Conservation (phyloP, 2,797 vertebrate genomes). For the Tarsius wallacei region DNA sequence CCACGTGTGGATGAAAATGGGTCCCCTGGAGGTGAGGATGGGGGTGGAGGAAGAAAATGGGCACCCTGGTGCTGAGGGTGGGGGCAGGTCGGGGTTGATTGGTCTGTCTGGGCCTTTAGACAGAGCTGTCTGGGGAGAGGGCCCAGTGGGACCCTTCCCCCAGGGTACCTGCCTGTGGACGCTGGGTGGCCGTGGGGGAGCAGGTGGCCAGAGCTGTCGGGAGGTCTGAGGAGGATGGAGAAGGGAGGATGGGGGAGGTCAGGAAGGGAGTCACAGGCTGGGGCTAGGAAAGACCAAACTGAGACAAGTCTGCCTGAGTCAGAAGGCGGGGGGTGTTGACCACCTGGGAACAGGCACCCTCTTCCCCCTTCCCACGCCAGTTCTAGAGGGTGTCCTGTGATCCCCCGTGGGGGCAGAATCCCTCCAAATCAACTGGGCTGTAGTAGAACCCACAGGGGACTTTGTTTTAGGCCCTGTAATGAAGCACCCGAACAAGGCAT, state of each 20-base stretch:
- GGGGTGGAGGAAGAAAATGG: background rate
- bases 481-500: too few species aligned
- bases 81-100: too few species aligned
- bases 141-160: background rate
- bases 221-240: background rate
- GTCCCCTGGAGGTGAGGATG: background rate
- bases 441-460: background rate
- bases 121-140: background rate
- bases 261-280: fast-evolving
- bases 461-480: background rate
- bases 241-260: background rate
- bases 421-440: background rate
- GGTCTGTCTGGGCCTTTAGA: background rate
- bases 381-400: background rate
- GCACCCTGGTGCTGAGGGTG: background rate
- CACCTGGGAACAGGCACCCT: background rate
- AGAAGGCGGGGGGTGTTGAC: background rate
- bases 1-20: too few species aligned
- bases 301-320: background rate
- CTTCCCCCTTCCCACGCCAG: fast-evolving
- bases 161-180: background rate
- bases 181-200: background rate
- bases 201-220: background rate
- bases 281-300: background rate
- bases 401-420: background rate